Conservation (phyloP, 2,888 invertebrate genomes). For the Lapara coniferarum region DNA sequence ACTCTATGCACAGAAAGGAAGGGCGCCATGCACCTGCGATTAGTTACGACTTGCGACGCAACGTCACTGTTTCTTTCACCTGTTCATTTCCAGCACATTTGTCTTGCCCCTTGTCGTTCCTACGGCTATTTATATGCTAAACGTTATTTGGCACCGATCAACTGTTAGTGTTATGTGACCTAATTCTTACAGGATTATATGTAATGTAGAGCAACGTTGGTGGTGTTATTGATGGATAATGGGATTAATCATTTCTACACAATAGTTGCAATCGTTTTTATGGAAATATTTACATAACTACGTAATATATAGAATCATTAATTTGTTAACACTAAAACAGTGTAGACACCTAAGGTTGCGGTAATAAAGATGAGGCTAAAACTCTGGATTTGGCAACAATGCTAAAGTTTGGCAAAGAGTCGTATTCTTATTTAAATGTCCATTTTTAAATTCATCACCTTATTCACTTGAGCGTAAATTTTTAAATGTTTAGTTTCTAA, state of each 20-base stretch:
- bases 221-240: neutral
- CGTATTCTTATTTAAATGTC: neutral
- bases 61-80: constrained; percentile 23
- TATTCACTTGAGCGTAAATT: neutral
- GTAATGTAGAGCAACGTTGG: neutral
- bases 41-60: constrained; percentile 16
- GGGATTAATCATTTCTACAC: neutral
- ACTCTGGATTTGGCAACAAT: neutral
- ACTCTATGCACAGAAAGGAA: constrained; percentile 8
- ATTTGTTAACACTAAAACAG: no score
- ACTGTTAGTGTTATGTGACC: constrained; percentile 18
- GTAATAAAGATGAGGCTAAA: neutral
- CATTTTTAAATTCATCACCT: no score
- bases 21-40: constrained; percentile 23
- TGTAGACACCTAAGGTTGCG: neutral
- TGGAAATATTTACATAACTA: no score
- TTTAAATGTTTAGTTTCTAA: neutral
- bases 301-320: no score
- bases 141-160: constrained; percentile 23
- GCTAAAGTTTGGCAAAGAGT: neutral
- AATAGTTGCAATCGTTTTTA: no score
- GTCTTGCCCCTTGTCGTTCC: constrained; percentile 16
- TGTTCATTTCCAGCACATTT: constrained; percentile 20
- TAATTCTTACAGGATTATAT: constrained; percentile 21
- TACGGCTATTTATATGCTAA: constrained; percentile 20